Evolutionary conservation across 2,797 vertebrate species (phyloP), one percentile per base, ranked within the genome.

Genomic region (Thaleichthys pacificus): DNA sequence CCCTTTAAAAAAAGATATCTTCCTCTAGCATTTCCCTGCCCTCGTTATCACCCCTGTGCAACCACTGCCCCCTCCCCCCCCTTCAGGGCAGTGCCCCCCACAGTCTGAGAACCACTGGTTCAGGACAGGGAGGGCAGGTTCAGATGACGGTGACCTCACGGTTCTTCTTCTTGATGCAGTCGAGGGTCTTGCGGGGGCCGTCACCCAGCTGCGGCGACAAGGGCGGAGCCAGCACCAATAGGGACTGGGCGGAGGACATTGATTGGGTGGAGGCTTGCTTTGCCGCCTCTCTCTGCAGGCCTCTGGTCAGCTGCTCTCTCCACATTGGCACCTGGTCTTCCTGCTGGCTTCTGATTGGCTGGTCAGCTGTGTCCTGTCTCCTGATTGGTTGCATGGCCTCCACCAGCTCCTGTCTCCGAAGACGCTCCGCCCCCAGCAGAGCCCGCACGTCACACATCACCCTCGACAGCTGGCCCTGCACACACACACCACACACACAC

Each of bases 361-460:
- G 77, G 22, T 51, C 76, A 1, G 84, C 75, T 0, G n/a, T 54
- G 0, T 66, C 63, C 68, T 75, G 87, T 30, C 58, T 73, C 76
- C 78, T 86, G 74, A 35, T 72, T 0, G 79, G 84, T 75, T 94
- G 93, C 73, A 93, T 86, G 61, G 90, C 93, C 72, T 95, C 95
- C 57, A 95, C 94, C 83, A 96, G 82, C 75, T 97, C 94, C 66
- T 95, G 95, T 0, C 92, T 92, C 70, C 94, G 95, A 58, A 93
- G 92, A 1, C 94, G 93, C 85, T 97, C 95, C 0, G 93, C 91
- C 66, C 91, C 93, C 77, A 96, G 81, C 75, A 97, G 89, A 2
- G 93, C 93, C 1, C 90, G 89, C 2, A 97, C 88, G 26, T 96
- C 95, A 3, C 93, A 92, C 93, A 94, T 93, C 85, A 96, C 82